Conservation (phyloP, 2,113 vertebrate species). For the Dinomys branickii region DNA sequence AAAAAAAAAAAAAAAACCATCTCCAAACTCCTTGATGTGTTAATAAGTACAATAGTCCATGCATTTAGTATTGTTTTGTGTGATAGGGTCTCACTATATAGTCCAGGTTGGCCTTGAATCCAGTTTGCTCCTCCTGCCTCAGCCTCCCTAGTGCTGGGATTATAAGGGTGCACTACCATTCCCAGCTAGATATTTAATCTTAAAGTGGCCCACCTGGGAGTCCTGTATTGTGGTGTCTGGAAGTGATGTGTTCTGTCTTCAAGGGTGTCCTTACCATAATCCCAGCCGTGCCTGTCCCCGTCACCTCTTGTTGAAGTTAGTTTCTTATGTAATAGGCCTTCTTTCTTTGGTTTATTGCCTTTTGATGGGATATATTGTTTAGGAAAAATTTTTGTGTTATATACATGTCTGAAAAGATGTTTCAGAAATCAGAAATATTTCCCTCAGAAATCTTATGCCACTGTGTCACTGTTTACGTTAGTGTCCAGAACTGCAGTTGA, state of each 20-base stretch:
- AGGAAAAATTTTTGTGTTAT: conserved; percentile 5
- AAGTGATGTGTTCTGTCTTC: background rate
- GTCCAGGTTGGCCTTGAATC: background rate
- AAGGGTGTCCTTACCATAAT: background rate
- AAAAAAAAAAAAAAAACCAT: no score
- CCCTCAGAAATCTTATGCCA: background rate
- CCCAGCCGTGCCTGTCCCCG: background rate
- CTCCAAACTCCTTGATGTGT: background rate
- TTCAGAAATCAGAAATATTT: background rate
- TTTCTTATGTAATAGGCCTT: background rate
- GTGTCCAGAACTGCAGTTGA: background rate
- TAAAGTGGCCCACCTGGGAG: background rate
- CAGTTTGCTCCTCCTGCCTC: background rate
- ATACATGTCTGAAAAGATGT: background rate
- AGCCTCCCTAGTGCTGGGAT: background rate
- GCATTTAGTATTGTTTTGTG: background rate
- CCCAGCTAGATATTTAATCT: background rate
- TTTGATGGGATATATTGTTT: background rate
- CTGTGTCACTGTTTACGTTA: background rate
- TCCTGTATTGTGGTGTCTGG: background rate
- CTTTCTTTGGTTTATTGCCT: background rate
- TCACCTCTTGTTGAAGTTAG: background rate
- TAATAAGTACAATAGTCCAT: background rate
- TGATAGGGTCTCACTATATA: background rate
- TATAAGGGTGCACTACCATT: background rate